A percentile compares a stretch with the other conserved stretches of the same genome.
phyloP scores from a whole-genome alignment of 2,888 invertebrate genomes.

The Dromius quadrimaculatus region DNA sequence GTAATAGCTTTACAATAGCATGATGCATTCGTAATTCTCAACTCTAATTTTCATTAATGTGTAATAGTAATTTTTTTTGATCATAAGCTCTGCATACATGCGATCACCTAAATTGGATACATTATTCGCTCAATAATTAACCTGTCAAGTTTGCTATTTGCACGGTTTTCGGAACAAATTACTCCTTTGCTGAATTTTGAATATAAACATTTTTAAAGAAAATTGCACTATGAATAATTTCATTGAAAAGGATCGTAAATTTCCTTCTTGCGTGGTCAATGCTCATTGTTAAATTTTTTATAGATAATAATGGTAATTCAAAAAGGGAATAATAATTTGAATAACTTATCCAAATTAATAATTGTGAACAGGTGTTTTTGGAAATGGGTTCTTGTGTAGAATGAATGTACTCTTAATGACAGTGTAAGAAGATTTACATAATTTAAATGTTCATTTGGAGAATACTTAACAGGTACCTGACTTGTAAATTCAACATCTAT shows the following conservation, averaged over 20 bases:
- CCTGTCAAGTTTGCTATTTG: conserved; percentile 33
- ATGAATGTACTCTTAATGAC: conserved; percentile 20
- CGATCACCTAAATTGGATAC: no score
- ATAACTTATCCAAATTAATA: conserved; percentile 51
- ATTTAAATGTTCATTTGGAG: conserved; percentile 33
- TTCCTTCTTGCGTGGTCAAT: conserved; percentile 21
- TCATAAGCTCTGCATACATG: no score
- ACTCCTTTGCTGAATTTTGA: no score
- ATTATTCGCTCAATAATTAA: no score
- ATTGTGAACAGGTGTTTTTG: conserved; percentile 47
- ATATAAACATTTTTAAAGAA: no score
- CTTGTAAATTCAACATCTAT: conserved; percentile 27
- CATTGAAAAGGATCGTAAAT: conserved; percentile 34
- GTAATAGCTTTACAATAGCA: no score
- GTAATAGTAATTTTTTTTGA: no score
- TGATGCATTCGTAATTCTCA: no score
- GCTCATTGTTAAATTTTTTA: conserved; percentile 10
- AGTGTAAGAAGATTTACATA: conserved; percentile 27
- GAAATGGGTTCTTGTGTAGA: neutral
- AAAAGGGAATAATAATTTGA: conserved; percentile 39
- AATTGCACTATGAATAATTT: conserved; percentile 39
- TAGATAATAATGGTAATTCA: conserved; percentile 47
- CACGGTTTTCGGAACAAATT: no score
- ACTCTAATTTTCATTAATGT: no score
- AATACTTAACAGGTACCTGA: conserved; percentile 33